Base-by-base conservation (phyloP, 2,113 vertebrate species). In the Ursus arctos region DNA sequence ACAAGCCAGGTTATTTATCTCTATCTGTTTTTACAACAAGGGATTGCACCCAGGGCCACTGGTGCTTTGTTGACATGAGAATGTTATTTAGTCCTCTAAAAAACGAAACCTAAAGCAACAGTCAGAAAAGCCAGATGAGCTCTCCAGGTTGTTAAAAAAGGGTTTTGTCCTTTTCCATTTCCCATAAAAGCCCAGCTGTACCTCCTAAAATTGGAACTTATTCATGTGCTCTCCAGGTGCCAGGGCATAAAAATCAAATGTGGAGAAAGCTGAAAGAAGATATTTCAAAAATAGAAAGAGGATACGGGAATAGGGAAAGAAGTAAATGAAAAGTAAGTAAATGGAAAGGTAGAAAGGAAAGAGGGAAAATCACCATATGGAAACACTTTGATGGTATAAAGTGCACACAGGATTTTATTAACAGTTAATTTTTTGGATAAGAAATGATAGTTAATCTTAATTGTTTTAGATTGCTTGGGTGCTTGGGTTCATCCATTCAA, bases 241-340 rank as follows among this genome's bases (percentile, higher is more conserved):
- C 81, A 96, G 40, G 33, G 61, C 49, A 93, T 85, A 88, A 97
- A 94, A 97, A 76, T 88, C 16, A 69, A 53, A 97, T 57, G 84
- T 59, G 13, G 84, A 79, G 26, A 92, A 88, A 96, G 79, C 65
- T 74, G 76, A 92, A 93, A 74, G 28, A 92, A 96, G 77, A 91
- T 83, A 94, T 82, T 96, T 96, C 31, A 85, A 76, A 96, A 95
- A 94, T 19, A 88, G 63, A 77, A 86, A 77, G 18, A 74, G 61
- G 82, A 94, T 74, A 49, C 36, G 8, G 33, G 3, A 83, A 55
- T n/a, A 85, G 63, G 22, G 11, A 93, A 86, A 91, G 84, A 63
- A 11, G 61, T 49, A 94, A 69, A 51, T 57, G 55, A 83, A 89
- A 67, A 77, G 28, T 59, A 92, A 85, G 69, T 51, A 59, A 72